Conservation (phyloP, 2,113 vertebrate species). For the Pan troglodytes region DNA sequence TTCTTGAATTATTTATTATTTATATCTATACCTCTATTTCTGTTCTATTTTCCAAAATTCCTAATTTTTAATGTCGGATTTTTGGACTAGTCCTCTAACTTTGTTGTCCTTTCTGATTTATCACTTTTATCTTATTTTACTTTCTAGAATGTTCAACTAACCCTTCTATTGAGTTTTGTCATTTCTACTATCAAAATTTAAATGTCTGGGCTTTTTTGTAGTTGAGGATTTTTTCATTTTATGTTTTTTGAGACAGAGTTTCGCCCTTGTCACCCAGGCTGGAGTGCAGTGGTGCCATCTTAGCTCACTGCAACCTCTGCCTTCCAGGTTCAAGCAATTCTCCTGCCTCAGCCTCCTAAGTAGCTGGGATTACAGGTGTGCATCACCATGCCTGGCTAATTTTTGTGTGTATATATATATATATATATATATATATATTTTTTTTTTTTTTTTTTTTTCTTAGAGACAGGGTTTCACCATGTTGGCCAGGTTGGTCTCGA, state of each 20-base stretch:
- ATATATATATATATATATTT: too few relatives aligned
- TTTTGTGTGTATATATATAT: too few relatives aligned
- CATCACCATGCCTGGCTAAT: neutral
- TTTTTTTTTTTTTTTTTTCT: neutral
- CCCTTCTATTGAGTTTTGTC: neutral
- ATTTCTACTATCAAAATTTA: neutral
- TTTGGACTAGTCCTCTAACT: neutral
- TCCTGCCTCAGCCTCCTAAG: neutral
- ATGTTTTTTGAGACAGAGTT: neutral
- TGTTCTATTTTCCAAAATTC: neutral
- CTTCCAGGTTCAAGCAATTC: neutral
- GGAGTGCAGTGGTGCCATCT: too few relatives aligned
- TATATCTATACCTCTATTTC: neutral
- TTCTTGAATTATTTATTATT: neutral
- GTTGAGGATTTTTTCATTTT: neutral
- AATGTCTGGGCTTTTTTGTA: neutral
- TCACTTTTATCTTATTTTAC: neutral
- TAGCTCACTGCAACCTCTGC: neutral
- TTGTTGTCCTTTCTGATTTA: neutral
- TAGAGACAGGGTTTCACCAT: too few relatives aligned
- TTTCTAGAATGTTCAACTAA: neutral
- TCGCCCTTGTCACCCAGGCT: neutral
- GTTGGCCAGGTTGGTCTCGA: too few relatives aligned
- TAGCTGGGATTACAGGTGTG: neutral
- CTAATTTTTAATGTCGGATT: neutral